phyloP scores from a whole-genome alignment of 2,797 vertebrate species.

The Protosalanx chinensis region DNA sequence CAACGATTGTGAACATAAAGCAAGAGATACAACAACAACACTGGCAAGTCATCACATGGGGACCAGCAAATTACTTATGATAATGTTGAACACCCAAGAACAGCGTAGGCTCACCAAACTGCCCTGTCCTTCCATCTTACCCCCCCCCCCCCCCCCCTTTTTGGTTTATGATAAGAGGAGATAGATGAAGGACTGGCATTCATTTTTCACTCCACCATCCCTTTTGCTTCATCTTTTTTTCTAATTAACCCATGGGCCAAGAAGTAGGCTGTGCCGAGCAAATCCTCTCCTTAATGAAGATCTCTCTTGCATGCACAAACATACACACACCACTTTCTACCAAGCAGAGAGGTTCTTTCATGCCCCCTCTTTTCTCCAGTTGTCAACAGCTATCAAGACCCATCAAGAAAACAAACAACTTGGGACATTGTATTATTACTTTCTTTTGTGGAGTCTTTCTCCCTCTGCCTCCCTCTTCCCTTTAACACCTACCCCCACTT shows the following conservation, averaged over 20 bases:
- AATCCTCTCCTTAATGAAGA: slow-evolving; percentile 43
- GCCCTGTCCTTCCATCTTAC: not conserved
- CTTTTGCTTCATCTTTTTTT: slow-evolving; percentile 12
- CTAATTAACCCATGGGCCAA: slow-evolving; percentile 62
- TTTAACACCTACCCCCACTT: slow-evolving; percentile 1
- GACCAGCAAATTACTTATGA: no score
- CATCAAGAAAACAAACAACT: slow-evolving; percentile 50
- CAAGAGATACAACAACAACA: no score
- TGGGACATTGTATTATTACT: not conserved
- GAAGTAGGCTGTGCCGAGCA: slow-evolving; percentile 16
- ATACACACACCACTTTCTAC: no score
- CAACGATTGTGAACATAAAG: no score
- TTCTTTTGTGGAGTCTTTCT: not conserved
- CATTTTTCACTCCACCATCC: slow-evolving; percentile 11
- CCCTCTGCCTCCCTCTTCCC: not conserved
- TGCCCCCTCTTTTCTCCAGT: slow-evolving; percentile 35
- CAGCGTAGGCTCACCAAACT: no score
- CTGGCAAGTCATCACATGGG: no score
- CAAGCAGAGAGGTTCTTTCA: slow-evolving; percentile 15
- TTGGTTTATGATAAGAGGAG: slow-evolving; percentile 35
- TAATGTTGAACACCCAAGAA: not conserved
- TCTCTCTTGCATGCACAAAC: slow-evolving; percentile 23
- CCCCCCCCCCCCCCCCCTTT: not conserved
- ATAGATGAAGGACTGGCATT: slow-evolving; percentile 10
- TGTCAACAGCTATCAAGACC: slow-evolving; percentile 51